Evolutionary conservation across 2,888 invertebrate species (phyloP), one percentile per base, ranked within the genome.

Genomic region (Drosophila suboccidentalis): DNA sequence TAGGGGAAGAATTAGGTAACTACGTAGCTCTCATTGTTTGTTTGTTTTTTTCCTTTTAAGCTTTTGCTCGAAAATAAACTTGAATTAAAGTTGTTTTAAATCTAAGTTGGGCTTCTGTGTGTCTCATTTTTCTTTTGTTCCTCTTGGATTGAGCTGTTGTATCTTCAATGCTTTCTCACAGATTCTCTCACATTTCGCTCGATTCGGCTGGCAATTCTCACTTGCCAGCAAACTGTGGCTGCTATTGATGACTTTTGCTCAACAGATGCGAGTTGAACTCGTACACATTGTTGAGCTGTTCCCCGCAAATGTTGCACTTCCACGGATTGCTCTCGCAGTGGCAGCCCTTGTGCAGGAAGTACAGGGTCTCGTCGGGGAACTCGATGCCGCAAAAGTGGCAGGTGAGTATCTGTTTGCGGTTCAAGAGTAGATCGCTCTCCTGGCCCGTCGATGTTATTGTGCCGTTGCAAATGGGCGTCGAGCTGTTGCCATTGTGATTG

Each of bases 231-330:
- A 63, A 75, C 81, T 80, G 87, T 91, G 90, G 91, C 87, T 92
- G 91, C 91, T 92, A 95, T 94, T 98, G 97, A 93, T 98, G 98
- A 93, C 97, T 97, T 93, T 97, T 97, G 93, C 98, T 98, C 84
- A 98, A 94, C 92, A 98, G 94, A 94, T 98, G 98, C 87, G 98
- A 97, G 94, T 98, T 98, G 94, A 99, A 99, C 93, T 98, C 98
- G 93, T 98, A 98, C 61, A 98, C 97, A 92, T 98, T 98, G 93
- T 96, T 96, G 93, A 98, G 98, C 92, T 97, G 96, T 93, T 98
- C 97, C 53, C 98, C 98, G 93, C 99, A 99, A 85, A 99, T 97
- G 94, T 99, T 99, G 93, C 98, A 98, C 93, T 98, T 98, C 95
- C 95, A 99, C 0, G 99, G 98, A 93, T 98, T 98, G 81, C 97